Percentiles rank a stretch among this genome's conserved stretches.
Conservation (phyloP, 1,140 invertebrate genomes). For the Teleogryllus occipitalis region DNA sequence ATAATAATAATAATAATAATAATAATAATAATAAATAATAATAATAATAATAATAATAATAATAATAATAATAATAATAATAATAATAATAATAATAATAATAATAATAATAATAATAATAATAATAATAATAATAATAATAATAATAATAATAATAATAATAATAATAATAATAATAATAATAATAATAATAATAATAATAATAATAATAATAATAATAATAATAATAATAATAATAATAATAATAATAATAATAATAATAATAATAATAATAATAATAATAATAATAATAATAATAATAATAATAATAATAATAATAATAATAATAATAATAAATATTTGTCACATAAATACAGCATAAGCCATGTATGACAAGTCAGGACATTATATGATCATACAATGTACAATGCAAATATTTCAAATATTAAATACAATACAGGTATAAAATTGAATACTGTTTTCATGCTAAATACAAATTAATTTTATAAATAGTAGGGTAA, state of each 20-base stretch:
- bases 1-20: constrained; percentile 8
- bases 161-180: no score
- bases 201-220: no score
- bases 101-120: constrained; percentile 1
- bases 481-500: no score
- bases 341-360: no score
- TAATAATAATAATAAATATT: not conserved
- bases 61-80: constrained; percentile 7
- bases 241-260: not conserved
- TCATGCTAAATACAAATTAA: no score
- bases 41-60: not conserved
- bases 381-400: no score
- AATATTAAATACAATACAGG: no score
- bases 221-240: no score
- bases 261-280: not conserved
- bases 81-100: constrained; percentile 1
- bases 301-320: not conserved
- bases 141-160: not conserved
- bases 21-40: constrained; percentile 8
- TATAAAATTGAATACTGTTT: no score
- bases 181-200: no score
- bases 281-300: not conserved
- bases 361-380: no score
- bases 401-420: no score
- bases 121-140: not conserved